phyloP scores from a whole-genome alignment of 2,113 vertebrate species.

The Oncorhynchus masou region DNA sequence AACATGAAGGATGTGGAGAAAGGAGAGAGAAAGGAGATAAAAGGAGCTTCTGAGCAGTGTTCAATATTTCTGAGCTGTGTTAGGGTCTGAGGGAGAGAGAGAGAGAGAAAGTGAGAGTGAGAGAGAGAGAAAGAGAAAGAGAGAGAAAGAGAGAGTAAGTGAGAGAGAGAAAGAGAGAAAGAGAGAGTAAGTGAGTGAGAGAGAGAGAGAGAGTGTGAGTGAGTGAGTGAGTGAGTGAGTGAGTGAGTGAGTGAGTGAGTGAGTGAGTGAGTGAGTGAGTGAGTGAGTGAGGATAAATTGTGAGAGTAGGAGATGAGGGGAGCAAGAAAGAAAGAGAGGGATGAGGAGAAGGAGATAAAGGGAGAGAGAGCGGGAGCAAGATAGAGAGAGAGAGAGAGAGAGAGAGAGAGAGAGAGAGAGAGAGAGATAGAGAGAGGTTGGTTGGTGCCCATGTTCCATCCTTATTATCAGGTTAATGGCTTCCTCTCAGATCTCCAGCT shows the following conservation, averaged over 20 bases:
- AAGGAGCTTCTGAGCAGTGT: background rate
- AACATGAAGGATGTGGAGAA: background rate
- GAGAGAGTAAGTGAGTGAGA: too few species aligned
- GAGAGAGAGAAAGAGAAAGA: background rate
- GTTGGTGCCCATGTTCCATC: too few species aligned
- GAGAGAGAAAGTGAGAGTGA: background rate
- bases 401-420: background rate
- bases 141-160: background rate
- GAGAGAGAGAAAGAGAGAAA: background rate
- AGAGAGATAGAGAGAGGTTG: background rate
- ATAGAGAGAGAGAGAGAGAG: background rate
- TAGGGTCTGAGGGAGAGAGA: background rate
- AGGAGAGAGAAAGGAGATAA: background rate
- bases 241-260: too few species aligned
- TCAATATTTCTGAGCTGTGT: too few species aligned
- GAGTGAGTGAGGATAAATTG: too few species aligned
- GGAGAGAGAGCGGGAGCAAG: background rate
- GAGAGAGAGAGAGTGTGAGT: rapidly evolving
- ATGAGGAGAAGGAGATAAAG: background rate
- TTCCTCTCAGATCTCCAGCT: background rate
- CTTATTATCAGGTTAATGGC: too few species aligned
- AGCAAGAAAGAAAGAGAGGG: too few species aligned
- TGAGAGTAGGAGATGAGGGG: too few species aligned
- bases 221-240: too few species aligned
- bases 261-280: too few species aligned